Evolutionary conservation across 2,797 vertebrate genomes (phyloP), one percentile per base, ranked within the genome.

Genomic region (Notolepis coatsorum): DNA sequence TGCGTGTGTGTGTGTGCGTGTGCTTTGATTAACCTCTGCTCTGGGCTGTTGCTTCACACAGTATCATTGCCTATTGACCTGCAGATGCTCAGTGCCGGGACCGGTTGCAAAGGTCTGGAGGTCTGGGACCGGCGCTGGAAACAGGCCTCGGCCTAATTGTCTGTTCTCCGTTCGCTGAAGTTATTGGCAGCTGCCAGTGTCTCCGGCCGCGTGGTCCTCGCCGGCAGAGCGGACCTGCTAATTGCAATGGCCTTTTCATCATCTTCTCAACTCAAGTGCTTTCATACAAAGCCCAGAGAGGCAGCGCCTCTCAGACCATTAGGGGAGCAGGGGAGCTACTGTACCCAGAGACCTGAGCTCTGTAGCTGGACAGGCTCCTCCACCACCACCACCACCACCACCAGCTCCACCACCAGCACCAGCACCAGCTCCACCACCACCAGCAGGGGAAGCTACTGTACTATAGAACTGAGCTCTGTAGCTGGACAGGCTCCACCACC

Each of bases 241-340:
- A 97, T 97, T 96, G 96, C 96, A 80, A 94, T 96, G 96, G 95
- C 96, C 97, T 97, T 97, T 98, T 96, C 95, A 96, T 95, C 93
- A 95, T 93, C 89, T 93, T 93, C 89, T 93, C 84, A 92, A 93
- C 94, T 96, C 94, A 93, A 93, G 91, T 79, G 63, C 87, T 92
- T 91, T 88, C 92, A 89, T 91, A 92, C 85, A 81, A 88, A 82
- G 89, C 54, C 68, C 83, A 85, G 67, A 75, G 84, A 69, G 81
- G 88, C 80, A 61, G 80, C 80, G 86, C 79, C 83, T 88, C 88
- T 88, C 89, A 93, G 77, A 86, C 94, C 91, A 93, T 94, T 93
- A 94, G 90, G 69, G 77, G 80, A 84, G 89, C 85, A 90, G 86
- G 83, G 84, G 73, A 79, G 77, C 66, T 85, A 88, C 91, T 83